A percentile compares a stretch with the other conserved stretches of the same genome.
These are phyloP conservation scores for Nannobrachium achirus DNA, from an alignment of 2,113 vertebrate species.

Conservation along the genomic window DNA sequence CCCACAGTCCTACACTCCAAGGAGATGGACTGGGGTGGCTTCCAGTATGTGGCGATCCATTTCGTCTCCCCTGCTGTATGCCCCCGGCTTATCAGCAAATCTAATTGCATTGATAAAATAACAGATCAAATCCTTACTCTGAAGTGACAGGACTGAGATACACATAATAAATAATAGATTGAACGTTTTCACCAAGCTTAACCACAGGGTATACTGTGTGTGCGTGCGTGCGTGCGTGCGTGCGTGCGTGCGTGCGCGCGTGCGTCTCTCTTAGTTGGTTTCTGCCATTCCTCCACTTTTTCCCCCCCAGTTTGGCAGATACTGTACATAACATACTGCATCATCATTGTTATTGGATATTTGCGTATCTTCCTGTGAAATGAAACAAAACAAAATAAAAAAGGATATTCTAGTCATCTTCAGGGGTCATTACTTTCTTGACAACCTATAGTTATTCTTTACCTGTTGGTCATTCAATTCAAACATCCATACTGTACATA, in stretches of 20 bases:
- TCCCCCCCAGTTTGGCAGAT: no score
- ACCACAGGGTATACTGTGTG: slow-evolving; percentile 23
- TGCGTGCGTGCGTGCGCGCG: neutral
- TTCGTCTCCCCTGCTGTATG: no score
- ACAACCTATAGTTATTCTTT: neutral
- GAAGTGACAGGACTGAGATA: slow-evolving; percentile 20
- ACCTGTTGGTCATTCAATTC: neutral
- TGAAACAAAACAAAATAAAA: slow-evolving; percentile 2
- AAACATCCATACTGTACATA: neutral
- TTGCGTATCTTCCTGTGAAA: neutral
- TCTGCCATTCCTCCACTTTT: neutral
- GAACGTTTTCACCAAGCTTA: slow-evolving; percentile 24
- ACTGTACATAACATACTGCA: no score
- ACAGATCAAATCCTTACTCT: slow-evolving; percentile 4
- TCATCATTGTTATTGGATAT: neutral
- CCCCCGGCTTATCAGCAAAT: neutral
- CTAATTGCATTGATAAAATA: slow-evolving; percentile 3
- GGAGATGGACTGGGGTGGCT: no score
- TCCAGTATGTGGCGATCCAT: no score
- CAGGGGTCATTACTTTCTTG: neutral
- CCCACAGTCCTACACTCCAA: no score
- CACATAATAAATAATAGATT: slow-evolving; percentile 52
- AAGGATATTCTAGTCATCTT: neutral
- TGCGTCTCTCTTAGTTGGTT: neutral
- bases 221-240: neutral